Base-by-base conservation (phyloP, 2,113 vertebrate genomes). In the Hyla sarda region DNA sequence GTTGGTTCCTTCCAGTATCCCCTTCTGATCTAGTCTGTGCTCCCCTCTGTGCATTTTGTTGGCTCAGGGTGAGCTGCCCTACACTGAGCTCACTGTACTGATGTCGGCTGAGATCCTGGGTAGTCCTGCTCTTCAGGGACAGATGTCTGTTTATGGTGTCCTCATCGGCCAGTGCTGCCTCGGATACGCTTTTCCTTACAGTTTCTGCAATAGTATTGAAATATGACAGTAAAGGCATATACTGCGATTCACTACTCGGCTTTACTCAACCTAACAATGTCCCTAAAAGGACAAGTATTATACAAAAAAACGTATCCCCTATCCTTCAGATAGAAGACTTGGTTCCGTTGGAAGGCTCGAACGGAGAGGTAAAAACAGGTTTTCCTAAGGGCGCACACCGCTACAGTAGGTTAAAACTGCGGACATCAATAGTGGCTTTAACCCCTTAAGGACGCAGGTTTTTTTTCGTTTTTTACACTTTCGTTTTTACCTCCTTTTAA, bases 131-230 rank as follows among this genome's bases (percentile, higher is more conserved):
- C 93, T 95, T 97, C 84, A 93, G 88, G 60, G 95, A 93, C 72
- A 95, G 92, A 5, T 69, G 76, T 77, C 77, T 78, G 37, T 72
- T 28, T 0, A 73, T 25, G 11, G 28, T 1, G 0, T 82, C 48
- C 0, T 72, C 80, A 8, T 89, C 87, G 11, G 81, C 90, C 83
- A 97, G 91, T 6, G 93, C 91, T 0, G 93, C 94, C 67, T 96
- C 96, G 0, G 97, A 97, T 48, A 97, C 91, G 9, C 96, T 97
- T 87, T 95, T 95, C 65, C 96, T 94, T 87, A 84, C 37, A 0
- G 82, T 73, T 41, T 79, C 82, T 77, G 37, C 0, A 78, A 56
- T 9, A 71, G 41, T 14, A 77, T n/a, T 1, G 4, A 41, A n/a
- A 30, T 2, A 3, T 10, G 14, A 10, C 45, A 52, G 60, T 12